These are phyloP conservation scores for Hystrix cristata DNA, from an alignment of 2,113 vertebrate species.

Conservation along the genomic window DNA sequence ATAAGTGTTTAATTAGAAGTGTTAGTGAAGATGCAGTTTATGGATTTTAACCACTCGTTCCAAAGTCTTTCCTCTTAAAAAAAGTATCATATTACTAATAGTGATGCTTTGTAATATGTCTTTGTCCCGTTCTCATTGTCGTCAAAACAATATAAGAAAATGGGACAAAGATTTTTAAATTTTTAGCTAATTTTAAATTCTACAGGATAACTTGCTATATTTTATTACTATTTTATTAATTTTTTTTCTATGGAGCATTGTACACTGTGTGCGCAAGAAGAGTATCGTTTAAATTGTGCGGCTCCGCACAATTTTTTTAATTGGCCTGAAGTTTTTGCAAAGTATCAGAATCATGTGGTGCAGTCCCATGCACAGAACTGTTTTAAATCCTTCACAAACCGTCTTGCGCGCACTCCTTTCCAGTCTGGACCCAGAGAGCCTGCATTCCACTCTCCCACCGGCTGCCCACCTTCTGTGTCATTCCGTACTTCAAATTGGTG, in stretches of 20 bases:
- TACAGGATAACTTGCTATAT: slow-evolving; percentile 58
- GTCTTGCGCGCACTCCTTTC: not conserved
- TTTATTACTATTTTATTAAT: slow-evolving; percentile 69
- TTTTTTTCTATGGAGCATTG: slow-evolving; percentile 63
- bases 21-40: slow-evolving; percentile 16
- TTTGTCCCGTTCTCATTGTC: slow-evolving; percentile 71
- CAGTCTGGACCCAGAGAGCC: not conserved
- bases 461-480: not conserved
- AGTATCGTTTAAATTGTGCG: slow-evolving; percentile 33
- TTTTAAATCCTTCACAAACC: not conserved
- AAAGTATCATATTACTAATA: slow-evolving; percentile 63
- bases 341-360: not conserved
- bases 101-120: slow-evolving; percentile 3
- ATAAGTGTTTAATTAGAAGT: slow-evolving; percentile 62
- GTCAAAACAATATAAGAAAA: slow-evolving; percentile 71
- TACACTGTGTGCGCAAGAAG: slow-evolving; percentile 50
- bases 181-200: slow-evolving; percentile 77
- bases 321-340: not conserved
- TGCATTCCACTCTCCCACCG: accelerated
- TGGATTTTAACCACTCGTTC: slow-evolving; percentile 80
- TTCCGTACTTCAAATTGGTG: not conserved
- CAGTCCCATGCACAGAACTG: not conserved
- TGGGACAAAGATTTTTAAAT: slow-evolving; percentile 47
- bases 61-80: slow-evolving; percentile 66
- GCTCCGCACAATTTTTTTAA: not conserved